Conservation (phyloP, 2,113 vertebrate species). For the Otus sunia region DNA sequence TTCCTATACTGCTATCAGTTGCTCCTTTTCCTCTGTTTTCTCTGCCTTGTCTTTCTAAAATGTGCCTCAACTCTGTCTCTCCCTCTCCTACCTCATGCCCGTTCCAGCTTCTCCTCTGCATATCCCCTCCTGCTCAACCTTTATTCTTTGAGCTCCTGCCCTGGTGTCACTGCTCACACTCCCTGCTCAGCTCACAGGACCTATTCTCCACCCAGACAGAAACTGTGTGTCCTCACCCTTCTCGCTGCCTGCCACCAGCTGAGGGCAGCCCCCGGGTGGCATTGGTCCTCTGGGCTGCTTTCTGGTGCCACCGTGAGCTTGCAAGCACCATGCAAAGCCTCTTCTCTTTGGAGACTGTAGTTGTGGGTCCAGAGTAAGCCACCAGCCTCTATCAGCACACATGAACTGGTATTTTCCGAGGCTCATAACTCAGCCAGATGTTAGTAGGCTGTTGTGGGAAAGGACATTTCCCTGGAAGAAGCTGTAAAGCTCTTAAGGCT, state of each 20-base stretch:
- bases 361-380: background rate
- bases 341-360: background rate
- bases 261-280: background rate
- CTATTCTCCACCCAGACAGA: background rate
- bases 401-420: background rate
- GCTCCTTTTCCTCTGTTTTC: background rate
- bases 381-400: background rate
- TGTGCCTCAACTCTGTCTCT: background rate
- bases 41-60: background rate
- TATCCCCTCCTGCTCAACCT: background rate
- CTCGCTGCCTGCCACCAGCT: background rate
- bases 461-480: background rate
- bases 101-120: background rate
- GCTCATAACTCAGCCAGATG: background rate
- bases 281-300: background rate
- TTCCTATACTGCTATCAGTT: background rate
- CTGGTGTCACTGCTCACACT: fast-evolving
- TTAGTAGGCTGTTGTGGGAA: background rate
- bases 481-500: background rate
- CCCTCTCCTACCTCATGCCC: background rate
- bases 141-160: background rate
- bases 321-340: background rate
- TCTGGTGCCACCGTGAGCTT: background rate
- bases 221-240: background rate
- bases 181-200: background rate